phyloP scores from a whole-genome alignment of 37 sponge, comb jelly and placozoan species.

The Halichondria panicea region DNA sequence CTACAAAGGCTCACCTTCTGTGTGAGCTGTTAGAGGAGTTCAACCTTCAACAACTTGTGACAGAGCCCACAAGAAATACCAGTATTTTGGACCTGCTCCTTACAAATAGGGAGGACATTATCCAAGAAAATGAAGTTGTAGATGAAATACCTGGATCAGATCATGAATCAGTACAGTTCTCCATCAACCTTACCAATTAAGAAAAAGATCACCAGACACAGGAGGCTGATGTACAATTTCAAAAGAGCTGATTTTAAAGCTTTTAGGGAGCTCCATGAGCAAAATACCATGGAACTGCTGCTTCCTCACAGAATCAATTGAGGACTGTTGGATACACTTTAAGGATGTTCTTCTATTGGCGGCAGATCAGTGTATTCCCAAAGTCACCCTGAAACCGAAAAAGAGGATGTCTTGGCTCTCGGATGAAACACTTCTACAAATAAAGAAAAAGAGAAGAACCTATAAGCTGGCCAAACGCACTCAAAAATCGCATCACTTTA shows the following conservation, averaged over 20 bases:
- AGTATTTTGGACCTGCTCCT: too few species aligned
- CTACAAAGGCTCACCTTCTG: too few species aligned
- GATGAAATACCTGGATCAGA: conserved; percentile 21
- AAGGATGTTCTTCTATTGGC: conserved; percentile 19
- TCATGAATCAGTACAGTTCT: conserved; percentile 28
- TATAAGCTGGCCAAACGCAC: conserved; percentile 15
- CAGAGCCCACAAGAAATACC: too few species aligned
- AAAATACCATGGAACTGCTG: conserved; percentile 23
- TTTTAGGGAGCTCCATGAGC: conserved; percentile 9
- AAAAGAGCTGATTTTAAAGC: conserved; percentile 25
- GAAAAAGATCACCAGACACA: neutral
- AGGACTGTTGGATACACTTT: conserved; percentile 15
- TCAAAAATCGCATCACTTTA: neutral
- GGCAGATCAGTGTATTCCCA: too few species aligned
- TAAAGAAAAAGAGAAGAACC: conserved; percentile 4
- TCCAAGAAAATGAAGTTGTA: conserved; percentile 6
- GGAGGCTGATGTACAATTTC: conserved; percentile 4
- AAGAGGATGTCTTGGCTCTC: too few species aligned
- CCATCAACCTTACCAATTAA: neutral
- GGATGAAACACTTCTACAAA: neutral
- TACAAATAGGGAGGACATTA: too few species aligned
- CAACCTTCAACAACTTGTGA: too few species aligned
- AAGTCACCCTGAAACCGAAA: too few species aligned
- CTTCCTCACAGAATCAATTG: neutral
- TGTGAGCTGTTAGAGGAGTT: too few species aligned